Percentiles rank a stretch among this genome's conserved stretches.
Evolutionary conservation across 2,888 invertebrate species (phyloP).

Genomic region (Andrena bucephala): DNA sequence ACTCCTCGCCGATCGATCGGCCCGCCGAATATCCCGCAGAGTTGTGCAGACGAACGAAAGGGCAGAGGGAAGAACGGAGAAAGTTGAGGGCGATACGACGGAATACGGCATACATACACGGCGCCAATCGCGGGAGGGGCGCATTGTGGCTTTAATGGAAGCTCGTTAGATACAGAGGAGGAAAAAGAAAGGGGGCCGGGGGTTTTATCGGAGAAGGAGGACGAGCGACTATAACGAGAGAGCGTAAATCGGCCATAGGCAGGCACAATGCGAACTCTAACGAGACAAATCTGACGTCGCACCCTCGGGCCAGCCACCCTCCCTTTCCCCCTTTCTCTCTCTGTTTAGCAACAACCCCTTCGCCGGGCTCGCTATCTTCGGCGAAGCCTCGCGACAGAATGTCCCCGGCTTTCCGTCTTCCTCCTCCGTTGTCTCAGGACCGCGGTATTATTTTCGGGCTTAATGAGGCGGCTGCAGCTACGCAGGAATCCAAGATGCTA

Average conservation of each 20-base stretch:
- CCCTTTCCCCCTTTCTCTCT: constrained; percentile 28
- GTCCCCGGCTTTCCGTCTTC: constrained; percentile 2
- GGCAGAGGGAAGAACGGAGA: background rate
- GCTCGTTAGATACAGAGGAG: constrained; percentile 72
- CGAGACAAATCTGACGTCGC: constrained; percentile 84
- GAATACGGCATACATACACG: background rate
- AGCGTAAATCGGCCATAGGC: constrained; percentile 79
- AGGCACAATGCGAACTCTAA: constrained; percentile 84
- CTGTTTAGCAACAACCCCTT: constrained; percentile 49
- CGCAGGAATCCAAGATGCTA: constrained; percentile 30
- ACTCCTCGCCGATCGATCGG: background rate
- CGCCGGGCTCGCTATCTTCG: constrained; percentile 6
- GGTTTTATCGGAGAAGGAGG: constrained; percentile 15
- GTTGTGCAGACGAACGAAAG: background rate
- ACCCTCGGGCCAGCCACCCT: constrained; percentile 71
- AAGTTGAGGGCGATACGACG: background rate
- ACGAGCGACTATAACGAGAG: constrained; percentile 70
- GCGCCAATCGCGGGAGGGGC: constrained; percentile 42
- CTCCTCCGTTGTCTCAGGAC: constrained; percentile 36
- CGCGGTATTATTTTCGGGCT: constrained; percentile 51
- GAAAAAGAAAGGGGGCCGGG: constrained; percentile 29
- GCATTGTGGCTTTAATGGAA: constrained; percentile 73
- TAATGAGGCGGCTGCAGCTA: constrained; percentile 47
- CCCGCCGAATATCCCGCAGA: background rate
- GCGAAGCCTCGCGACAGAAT: constrained; percentile 17